Conservation (phyloP, 2,888 invertebrate species). For the Aporophyla lueneburgensis region DNA sequence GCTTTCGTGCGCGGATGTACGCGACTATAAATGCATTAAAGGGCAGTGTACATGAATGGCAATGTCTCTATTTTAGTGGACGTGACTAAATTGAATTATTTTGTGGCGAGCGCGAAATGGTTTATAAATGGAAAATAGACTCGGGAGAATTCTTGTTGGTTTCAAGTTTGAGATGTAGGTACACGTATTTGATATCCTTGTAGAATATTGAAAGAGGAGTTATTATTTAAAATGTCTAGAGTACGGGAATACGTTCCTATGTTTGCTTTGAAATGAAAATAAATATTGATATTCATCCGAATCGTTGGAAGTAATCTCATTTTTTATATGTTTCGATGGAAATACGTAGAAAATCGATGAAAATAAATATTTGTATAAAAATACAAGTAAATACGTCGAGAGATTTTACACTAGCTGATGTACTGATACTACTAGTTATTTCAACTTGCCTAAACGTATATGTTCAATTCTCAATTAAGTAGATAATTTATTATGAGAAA, state of each 20-base stretch:
- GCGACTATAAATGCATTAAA: conserved; percentile 66
- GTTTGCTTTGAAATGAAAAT: conserved; percentile 14
- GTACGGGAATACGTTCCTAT: background rate
- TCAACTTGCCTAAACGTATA: background rate
- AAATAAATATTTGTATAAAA: background rate
- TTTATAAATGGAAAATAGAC: conserved; percentile 51
- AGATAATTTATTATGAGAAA: background rate
- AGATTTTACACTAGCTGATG: background rate
- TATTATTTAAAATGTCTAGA: conserved; percentile 20
- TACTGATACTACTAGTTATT: background rate
- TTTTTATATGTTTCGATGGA: background rate
- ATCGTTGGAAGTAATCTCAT: background rate
- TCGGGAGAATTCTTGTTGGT: conserved; percentile 18
- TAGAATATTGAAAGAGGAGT: conserved; percentile 27
- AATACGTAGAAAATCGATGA: background rate
- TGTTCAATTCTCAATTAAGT: background rate
- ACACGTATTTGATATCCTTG: conserved; percentile 39
- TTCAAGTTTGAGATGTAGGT: conserved; percentile 25
- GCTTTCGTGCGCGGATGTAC: conserved; percentile 64
- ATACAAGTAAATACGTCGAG: background rate
- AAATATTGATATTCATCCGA: conserved; percentile 11
- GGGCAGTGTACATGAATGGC: conserved; percentile 63
- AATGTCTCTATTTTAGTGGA: conserved; percentile 62
- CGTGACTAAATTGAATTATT: conserved; percentile 64
- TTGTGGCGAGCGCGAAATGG: conserved; percentile 46